phyloP scores from a whole-genome alignment of 2,797 vertebrate genomes.

The Nannoperca australis region DNA sequence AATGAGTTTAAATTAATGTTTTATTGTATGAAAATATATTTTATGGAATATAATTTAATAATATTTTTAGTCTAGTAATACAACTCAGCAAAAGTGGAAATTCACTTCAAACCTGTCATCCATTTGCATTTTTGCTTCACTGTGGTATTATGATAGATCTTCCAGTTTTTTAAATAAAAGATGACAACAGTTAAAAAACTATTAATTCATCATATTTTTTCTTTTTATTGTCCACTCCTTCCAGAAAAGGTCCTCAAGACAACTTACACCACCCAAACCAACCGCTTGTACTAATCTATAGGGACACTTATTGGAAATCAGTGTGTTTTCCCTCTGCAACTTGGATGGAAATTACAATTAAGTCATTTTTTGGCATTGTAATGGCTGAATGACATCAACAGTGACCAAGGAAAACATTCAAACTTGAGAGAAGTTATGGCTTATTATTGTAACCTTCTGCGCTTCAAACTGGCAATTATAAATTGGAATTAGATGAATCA shows the following conservation, averaged over 20 bases:
- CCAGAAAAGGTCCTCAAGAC: constrained; percentile 23
- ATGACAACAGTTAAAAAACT: not conserved
- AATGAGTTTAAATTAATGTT: not conserved
- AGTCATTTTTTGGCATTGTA: constrained; percentile 80
- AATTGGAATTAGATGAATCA: constrained; percentile 81
- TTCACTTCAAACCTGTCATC: not conserved
- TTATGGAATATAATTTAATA: too few species aligned
- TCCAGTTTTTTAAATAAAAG: not conserved
- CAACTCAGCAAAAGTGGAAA: too few species aligned
- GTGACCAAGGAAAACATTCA: constrained; percentile 82
- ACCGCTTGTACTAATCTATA: constrained; percentile 51
- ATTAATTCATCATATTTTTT: constrained; percentile 10
- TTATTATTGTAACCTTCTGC: constrained; percentile 83
- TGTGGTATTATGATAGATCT: not conserved
- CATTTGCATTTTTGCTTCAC: not conserved
- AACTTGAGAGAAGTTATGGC: constrained; percentile 62
- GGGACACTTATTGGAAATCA: constrained; percentile 63
- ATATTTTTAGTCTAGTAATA: too few species aligned
- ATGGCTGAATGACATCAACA: constrained; percentile 78
- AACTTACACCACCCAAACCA: constrained; percentile 52
- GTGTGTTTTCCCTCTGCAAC: constrained; percentile 43
- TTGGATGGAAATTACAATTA: constrained; percentile 77
- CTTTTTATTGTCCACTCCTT: constrained; percentile 2
- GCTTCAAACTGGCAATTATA: constrained; percentile 75
- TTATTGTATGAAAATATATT: too few species aligned